Conservation (phyloP, 2,888 invertebrate species). For the Lepidocyrtinus sp. region DNA sequence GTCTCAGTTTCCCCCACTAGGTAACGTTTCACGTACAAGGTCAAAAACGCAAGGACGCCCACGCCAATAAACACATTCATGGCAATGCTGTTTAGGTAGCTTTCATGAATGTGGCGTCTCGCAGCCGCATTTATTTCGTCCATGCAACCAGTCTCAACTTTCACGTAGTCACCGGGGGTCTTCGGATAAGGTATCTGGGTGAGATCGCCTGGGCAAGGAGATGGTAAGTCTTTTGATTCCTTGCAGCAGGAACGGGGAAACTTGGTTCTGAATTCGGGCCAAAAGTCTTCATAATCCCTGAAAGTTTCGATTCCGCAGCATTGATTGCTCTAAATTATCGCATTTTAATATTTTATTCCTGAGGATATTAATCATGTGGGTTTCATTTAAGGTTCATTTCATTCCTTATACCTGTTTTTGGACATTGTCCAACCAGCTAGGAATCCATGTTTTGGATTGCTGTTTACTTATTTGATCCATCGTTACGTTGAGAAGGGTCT, state of each 20-base stretch:
- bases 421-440: constrained; percentile 59
- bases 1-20: background rate
- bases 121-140: constrained; percentile 46
- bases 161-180: constrained; percentile 47
- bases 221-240: constrained; percentile 15
- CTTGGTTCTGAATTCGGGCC: constrained; percentile 23
- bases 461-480: constrained; percentile 11
- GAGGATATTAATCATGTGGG: background rate
- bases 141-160: constrained; percentile 53
- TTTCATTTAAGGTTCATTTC: background rate
- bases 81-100: constrained; percentile 25
- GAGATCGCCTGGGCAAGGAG: constrained; percentile 42
- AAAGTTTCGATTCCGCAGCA: constrained; percentile 60
- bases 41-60: constrained; percentile 5
- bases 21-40: constrained; percentile 22
- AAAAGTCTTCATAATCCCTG: constrained; percentile 60
- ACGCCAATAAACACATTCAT: constrained; percentile 31
- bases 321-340: constrained; percentile 47
- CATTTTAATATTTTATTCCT: constrained; percentile 6
- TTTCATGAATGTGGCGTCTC: constrained; percentile 37
- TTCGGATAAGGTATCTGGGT: constrained; percentile 50
- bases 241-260: constrained; percentile 58
- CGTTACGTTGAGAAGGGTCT: constrained; percentile 12
- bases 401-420: constrained; percentile 46
- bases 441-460: constrained; percentile 38